Evolutionary conservation across 2,797 vertebrate genomes (phyloP).

Genomic region (Enteromius afrohamiltoni): DNA sequence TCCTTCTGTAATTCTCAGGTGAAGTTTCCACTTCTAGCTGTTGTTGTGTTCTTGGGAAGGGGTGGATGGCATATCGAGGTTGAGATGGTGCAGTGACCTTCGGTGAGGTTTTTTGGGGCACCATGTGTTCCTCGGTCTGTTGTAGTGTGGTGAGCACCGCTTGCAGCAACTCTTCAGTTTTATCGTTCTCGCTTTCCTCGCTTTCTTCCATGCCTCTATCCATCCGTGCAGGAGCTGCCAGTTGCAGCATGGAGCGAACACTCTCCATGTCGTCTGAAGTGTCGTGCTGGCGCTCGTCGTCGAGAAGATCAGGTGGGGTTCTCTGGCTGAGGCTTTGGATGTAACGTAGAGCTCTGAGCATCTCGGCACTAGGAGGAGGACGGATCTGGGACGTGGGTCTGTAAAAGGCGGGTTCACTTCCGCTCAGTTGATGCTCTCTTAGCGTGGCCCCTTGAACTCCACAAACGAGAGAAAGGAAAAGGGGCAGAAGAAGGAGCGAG

Average conservation of each 20-base stretch:
- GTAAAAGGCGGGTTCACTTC: constrained; percentile 78
- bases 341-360: constrained; percentile 93
- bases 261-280: constrained; percentile 65
- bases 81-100: neutral
- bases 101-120: constrained; percentile 16
- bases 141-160: constrained; percentile 86
- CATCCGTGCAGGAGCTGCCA: constrained; percentile 67
- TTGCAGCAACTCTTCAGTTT: constrained; percentile 85
- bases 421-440: constrained; percentile 83
- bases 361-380: constrained; percentile 82
- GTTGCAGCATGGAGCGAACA: constrained; percentile 70
- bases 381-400: constrained; percentile 71
- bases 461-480: constrained; percentile 69
- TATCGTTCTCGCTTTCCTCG: constrained; percentile 75
- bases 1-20: constrained; percentile 73
- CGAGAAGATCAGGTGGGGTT: constrained; percentile 65
- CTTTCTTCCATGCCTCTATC: constrained; percentile 70
- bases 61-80: constrained; percentile 36
- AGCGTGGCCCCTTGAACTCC: constrained; percentile 79
- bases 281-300: constrained; percentile 71
- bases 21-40: neutral
- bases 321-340: constrained; percentile 89
- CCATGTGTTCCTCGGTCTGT: constrained; percentile 74
- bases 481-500: constrained; percentile 71
- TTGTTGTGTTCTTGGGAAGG: constrained; percentile 30